Conservation (phyloP, 2,888 invertebrate genomes). For the Allolobophora icterica region DNA sequence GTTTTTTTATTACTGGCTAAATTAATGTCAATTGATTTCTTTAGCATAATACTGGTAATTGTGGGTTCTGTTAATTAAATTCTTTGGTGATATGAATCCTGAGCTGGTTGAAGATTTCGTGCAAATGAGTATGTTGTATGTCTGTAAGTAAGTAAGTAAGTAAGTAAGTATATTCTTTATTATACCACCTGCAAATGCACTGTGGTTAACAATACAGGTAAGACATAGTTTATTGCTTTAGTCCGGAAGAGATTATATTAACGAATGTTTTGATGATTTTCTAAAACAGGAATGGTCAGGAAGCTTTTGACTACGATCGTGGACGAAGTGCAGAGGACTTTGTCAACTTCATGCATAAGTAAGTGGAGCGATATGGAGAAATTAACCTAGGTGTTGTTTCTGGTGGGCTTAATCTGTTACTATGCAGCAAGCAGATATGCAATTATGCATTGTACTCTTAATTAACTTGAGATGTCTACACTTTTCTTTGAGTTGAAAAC, state of each 20-base stretch:
- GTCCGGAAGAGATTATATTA: not conserved
- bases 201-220: too few relatives aligned
- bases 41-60: not conserved
- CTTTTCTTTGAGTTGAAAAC: too few relatives aligned
- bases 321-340: constrained; percentile 78
- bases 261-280: constrained; percentile 27
- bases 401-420: not conserved
- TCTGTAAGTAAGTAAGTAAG: too few relatives aligned
- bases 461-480: too few relatives aligned
- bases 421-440: not conserved
- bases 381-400: not conserved
- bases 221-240: not conserved
- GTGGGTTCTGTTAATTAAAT: not conserved
- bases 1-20: not conserved
- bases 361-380: not conserved
- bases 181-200: too few relatives aligned
- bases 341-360: constrained; percentile 75
- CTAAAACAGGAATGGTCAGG: constrained; percentile 73
- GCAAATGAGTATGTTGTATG: not conserved
- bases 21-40: not conserved
- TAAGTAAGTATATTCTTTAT: too few relatives aligned
- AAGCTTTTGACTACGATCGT: constrained; percentile 78
- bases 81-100: not conserved
- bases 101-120: not conserved
- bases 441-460: not conserved